Evolutionary conservation across 2,113 vertebrate species (phyloP), one percentile per base, ranked within the genome.

Genomic region (Orientallactaga bullata): DNA sequence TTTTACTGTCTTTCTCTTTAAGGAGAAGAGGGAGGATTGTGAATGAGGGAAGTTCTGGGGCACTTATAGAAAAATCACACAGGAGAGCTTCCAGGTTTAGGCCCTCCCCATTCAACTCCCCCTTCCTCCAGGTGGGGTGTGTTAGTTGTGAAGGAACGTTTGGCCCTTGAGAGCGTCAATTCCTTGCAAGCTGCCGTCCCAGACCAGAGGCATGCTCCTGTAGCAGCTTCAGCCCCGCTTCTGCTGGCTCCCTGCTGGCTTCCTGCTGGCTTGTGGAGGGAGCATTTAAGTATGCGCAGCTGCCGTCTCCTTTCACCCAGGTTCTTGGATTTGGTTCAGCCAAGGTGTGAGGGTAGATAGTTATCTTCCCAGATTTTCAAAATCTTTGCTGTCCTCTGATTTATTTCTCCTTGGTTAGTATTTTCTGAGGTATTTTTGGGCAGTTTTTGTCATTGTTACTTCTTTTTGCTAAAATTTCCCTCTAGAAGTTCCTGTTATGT

Each of bases 311-410:
- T 30, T 42, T 63, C 35, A 85, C 1, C 18, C 16, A 79, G 24
- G 16, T 10, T 24, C 79, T 55, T 9, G 60, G 13, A 32, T 28
- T 28, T 10, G 12, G 26, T 42, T 32, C 5, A 61, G 37, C 24
- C 0, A 21, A 78, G 7, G 26, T 24, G 1, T 66, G 11, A 2
- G 28, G 16, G 7, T 2, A 39, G 6, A 11, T 71, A n/a, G 12
- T 60, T 69, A 60, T 35, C 0, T 28, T 74, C 80, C 89, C 21
- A 42, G 8, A 28, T 51, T 51, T 83, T 85, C 47, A 73, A 10
- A 37, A 11, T 58, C 9, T 58, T 81, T 3, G 51, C 5, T 81
- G 2, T 8, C 7, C 8, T 89, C 5, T 55, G 28, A 42, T 79
- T 91, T 68, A n/a, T 65, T 85, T 65, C 23, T 74, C 15, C 6